Evolutionary conservation across 2,797 vertebrate genomes (phyloP).

Genomic region (Pogoniulus pusillus): DNA sequence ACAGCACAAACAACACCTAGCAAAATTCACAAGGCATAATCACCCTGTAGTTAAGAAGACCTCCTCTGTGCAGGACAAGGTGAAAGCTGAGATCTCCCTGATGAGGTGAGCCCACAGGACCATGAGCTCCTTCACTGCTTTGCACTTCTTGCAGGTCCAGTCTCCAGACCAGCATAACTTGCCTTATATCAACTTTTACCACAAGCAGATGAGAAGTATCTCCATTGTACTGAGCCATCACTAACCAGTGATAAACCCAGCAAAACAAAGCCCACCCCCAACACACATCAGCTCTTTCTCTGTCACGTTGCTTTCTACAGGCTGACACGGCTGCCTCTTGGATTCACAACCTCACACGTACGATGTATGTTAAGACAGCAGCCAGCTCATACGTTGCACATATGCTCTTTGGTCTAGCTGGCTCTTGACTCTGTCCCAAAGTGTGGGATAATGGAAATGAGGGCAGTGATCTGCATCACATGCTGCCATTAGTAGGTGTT

Average conservation of each 20-base stretch:
- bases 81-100: neutral
- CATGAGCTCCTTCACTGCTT: neutral
- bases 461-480: conserved; percentile 7
- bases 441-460: neutral
- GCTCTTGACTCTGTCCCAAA: conserved; percentile 15
- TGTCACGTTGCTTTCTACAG: neutral
- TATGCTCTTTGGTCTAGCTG: neutral
- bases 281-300: neutral
- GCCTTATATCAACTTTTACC: neutral
- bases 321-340: neutral
- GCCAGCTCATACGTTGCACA: neutral
- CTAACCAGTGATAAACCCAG: neutral
- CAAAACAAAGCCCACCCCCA: neutral
- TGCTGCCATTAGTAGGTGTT: conserved; percentile 29
- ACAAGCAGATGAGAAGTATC: neutral
- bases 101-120: neutral
- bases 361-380: neutral
- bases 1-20: neutral
- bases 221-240: neutral
- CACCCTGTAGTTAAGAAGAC: neutral
- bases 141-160: neutral
- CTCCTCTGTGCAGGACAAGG: neutral
- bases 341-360: neutral
- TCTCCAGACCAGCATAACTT: neutral
- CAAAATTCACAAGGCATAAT: neutral